Base-by-base conservation (phyloP, 1,140 invertebrate species). In the Lethrus apterus region DNA sequence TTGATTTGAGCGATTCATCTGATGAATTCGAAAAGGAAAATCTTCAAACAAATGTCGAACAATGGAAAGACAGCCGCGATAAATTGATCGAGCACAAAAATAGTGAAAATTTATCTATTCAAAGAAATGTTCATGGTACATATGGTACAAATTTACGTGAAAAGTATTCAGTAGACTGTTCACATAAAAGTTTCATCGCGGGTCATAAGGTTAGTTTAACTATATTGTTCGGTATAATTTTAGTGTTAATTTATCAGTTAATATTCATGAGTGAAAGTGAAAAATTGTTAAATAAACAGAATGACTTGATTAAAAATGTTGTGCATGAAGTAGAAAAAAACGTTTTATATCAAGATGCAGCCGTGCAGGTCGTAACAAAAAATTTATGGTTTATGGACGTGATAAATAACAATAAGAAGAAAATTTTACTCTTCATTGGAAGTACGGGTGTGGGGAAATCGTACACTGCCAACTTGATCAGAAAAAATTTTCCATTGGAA, bases 401-500 rank as follows among this genome's bases (percentile, higher is more conserved):
- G n/a, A 14, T 8, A 26, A 9, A 33, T 13, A 26, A n/a, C 4
- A 26, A 15, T 15, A 26, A n/a, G 4, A 41, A 41, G 23, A 26
- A 26, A 5, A 3, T 51, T n/a, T 34, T 51, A 30, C 11, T 40
- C 4, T 51, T 46, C 31, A 34, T 51, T 2, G 49, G 49, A 3
- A 47, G 18, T 5, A 46, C 44, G 17, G 49, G 49, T 1, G 49
- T 51, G 10, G 49, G 49, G 1, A 51, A 51, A 47, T 41, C 49
- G 15, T 38, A 30, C 5, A 13, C 30, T 34, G 44, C 34, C 2
- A 51, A 51, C 26, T 24, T 46, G 14, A 42, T 51, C 13, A 51
- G 47, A 19, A 21, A 33, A 35, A 17, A 46, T 19, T 51, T 46
- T 21, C 38, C 33, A 29, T 32, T 35, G 34, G 42, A 51, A 14